Base-by-base conservation (phyloP, 2,797 vertebrate species). In the Mormyrus hasselquistii region DNA sequence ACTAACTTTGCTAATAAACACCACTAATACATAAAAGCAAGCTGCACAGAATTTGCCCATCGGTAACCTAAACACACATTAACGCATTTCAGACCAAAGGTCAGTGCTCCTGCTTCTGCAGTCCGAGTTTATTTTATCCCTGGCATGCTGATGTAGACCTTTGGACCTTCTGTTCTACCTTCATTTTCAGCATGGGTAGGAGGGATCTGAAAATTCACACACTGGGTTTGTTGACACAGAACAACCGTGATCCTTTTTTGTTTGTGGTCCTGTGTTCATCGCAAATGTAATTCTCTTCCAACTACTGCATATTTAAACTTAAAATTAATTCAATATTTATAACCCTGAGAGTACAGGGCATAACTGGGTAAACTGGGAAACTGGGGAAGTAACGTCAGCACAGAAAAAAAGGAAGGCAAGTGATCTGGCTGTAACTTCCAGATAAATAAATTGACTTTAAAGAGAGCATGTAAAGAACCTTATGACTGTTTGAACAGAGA, bases 141-240 rank as follows among this genome's bases (percentile, higher is more conserved):
- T 25, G 16, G 41, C 85, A 87, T 55, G 25, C 85, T 87, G 47
- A 41, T 55, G 85, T 53, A 44, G 52, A 87, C 86, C 86, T 87
- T 87, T 87, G 86, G 55, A 87, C 86, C 86, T 59, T 59, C 86
- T 86, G 84, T 86, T 50, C 44, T 53, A 3, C 47, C n/a, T 85
- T 34, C 47, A 52, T 50, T 85, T 76, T 41, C 69, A 76, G 34
- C 69, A 19, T 76, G 69, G 25, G 49, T 16, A 4, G 41, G 41
- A 49, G 50, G 47, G 22, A 53, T 14, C 47, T 12, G 22, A 29
- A 85, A 85, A 25, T 53, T 85, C 25, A 85, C 83, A 50, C 47
- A 85, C 41, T 10, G 25, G 83, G 12, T 73, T 29, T 52, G 22
- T 34, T 86, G 84, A 19, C 84, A 86, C 49, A 86, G 47, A 55